Evolutionary conservation across 1,140 invertebrate genomes (phyloP), one percentile per base, ranked within the genome.

Genomic region (Physella acuta): DNA sequence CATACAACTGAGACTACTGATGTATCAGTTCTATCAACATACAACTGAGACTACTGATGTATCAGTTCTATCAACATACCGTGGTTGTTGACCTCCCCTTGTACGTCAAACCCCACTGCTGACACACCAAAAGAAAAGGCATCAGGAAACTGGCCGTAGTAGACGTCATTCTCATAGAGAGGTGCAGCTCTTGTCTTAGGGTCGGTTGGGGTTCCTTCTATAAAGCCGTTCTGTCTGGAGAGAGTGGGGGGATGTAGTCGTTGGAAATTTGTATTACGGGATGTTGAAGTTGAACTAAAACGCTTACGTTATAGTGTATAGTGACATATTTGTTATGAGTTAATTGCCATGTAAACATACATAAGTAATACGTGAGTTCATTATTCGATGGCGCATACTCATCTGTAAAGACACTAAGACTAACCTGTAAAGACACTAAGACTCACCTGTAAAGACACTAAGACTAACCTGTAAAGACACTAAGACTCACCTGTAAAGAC

Each of bases 51-150:
- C 83, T 79, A 79, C 79, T 84, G 14, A 60, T 84, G 55, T 85
- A 85, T 76, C 86, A 85, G 24, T 85, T 75, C 76, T 86, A 85
- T 73, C 85, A 86, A 4, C 84, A 71, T 2, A 85, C 80, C 4
- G 84, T 84, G 3, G 85, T 85, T 26, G 76, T 73, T 37, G 81
- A 78, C 83, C 28, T 76, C 73, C 79, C 8, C 28, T 49, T 64
- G 84, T 80, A 78, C 84, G 81, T 49, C 84, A 76, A 71, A 86
- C 0, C 85, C 78, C 1, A 85, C 74, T 5, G 85, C 81, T 24
- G 85, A 82, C 11, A 78, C 76, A n/a, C 84, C 82, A 82, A 84
- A 71, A 4, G 51, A 31, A 56, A 37, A 71, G 52, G 51, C 31
- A 20, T 37, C 44, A 36, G 33, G 58, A 34, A 60, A 44, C 56